Base-by-base conservation (phyloP, 2,888 invertebrate species). In the Diogma glabrata region DNA sequence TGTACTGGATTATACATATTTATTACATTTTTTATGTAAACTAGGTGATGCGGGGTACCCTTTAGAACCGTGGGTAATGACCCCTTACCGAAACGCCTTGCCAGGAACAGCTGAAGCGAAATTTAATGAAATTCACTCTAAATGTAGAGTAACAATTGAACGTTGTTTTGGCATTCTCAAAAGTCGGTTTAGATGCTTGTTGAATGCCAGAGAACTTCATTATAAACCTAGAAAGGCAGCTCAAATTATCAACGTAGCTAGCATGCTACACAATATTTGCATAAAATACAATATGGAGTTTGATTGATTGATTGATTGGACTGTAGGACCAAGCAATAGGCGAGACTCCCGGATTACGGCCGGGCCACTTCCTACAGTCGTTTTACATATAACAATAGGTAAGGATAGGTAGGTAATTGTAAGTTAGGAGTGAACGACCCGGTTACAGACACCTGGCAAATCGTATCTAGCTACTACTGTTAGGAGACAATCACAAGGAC, bases 191-290 rank as follows among this genome's bases (percentile, higher is more conserved):
- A 43, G 43, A 22, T 43, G 43, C 14, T 23, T 43, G 3, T 22
- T 9, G n/a, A 12, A n/a, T 22, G 4, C 22, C 9, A 22, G 9
- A 22, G n/a, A 4, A 8, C 23, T 43, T 14, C 5, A 12, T 2
- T 43, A 43, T 14, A 43, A 12, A 12, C 22, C 22, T 8, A 23
- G 14, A 22, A 22, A 12, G 43, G 43, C 43, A 43, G 43, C 43
- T 20, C 43, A 43, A 43, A 22, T 43, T 8, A 43, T 43, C 20
- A 43, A 22, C 8, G 43, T 43, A n/a, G 6, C 43, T 3, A 22
- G 43, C 9, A 12, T 43, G 22, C 4, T 43, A 12, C 43, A 43
- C n/a, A 43, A 43, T 22, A 43, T 43, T 43, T 43, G 43, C 9
- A 4, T 43, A 22, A 4, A n/a, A 14, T 22, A 8, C 14, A 43